These are phyloP conservation scores for Cylas formicarius DNA, from an alignment of 1,140 invertebrate species.

Conservation along the genomic window DNA sequence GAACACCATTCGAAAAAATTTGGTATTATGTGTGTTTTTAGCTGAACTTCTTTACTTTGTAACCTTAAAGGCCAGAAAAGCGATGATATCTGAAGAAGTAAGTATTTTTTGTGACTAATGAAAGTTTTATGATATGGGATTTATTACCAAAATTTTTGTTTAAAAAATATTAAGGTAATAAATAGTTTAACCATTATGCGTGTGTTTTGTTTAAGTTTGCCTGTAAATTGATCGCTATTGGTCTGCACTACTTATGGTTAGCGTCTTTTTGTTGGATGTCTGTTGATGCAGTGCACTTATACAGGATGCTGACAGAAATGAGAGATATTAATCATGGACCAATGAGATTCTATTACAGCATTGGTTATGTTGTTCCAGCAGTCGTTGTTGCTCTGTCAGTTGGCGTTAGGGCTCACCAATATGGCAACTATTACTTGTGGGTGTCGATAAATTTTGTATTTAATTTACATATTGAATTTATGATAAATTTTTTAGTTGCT, in stretches of 20 bases:
- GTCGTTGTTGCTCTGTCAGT: conserved; percentile 85
- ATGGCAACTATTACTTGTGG: conserved; percentile 90
- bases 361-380: conserved; percentile 91
- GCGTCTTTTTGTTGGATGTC: conserved; percentile 85
- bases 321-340: conserved; percentile 92
- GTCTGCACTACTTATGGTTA: conserved; percentile 88
- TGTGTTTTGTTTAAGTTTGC: conserved; percentile 52
- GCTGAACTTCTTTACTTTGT: conserved; percentile 81
- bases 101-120: conserved; percentile 17
- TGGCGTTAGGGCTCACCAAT: conserved; percentile 89
- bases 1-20: conserved; percentile 90
- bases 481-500: conserved; percentile 59
- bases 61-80: conserved; percentile 69
- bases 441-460: conserved; percentile 39
- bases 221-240: conserved; percentile 87
- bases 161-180: no score
- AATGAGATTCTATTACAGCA: conserved; percentile 90
- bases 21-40: conserved; percentile 81
- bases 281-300: conserved; percentile 85
- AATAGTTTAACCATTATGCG: no score
- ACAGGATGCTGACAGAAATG: conserved; percentile 92
- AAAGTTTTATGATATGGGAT: background rate
- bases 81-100: conserved; percentile 67
- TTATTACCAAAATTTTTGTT: no score
- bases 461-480: background rate